phyloP scores from a whole-genome alignment of 92 coral and sea anemone species.

The Bergia sp. region DNA sequence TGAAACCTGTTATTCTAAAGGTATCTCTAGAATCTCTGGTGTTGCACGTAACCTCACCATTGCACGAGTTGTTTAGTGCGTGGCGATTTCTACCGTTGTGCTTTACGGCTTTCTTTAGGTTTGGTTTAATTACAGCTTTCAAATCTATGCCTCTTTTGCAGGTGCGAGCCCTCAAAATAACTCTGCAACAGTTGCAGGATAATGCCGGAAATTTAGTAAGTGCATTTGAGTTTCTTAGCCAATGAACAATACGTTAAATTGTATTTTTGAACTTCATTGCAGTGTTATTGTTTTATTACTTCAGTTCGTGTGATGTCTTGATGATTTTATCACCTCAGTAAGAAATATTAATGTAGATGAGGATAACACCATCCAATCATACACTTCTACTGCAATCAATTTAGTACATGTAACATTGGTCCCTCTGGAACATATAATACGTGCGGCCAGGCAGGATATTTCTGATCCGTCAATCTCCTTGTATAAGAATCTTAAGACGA shows the following conservation, averaged over 20 bases:
- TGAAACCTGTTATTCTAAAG: too few species aligned
- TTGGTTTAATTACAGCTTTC: not conserved
- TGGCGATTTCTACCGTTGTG: not conserved
- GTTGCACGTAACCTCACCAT: not conserved
- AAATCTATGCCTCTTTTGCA: not conserved
- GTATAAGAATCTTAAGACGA: too few species aligned
- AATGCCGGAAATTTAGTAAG: conserved; percentile 4
- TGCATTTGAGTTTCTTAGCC: not conserved
- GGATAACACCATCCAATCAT: too few species aligned
- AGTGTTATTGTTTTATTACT: too few species aligned
- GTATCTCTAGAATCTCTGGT: not conserved
- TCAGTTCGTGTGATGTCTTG: too few species aligned
- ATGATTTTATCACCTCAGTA: too few species aligned
- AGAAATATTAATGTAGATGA: too few species aligned
- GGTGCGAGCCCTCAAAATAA: conserved; percentile 36
- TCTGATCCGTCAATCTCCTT: too few species aligned
- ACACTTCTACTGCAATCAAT: too few species aligned
- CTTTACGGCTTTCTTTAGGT: not conserved
- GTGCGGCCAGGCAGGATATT: too few species aligned
- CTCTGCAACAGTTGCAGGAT: conserved; percentile 37
- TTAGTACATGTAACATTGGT: too few species aligned
- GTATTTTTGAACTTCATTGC: not conserved
- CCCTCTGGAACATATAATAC: too few species aligned
- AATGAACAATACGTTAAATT: not conserved
- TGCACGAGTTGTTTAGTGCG: not conserved